Evolutionary conservation across 2,888 invertebrate genomes (phyloP), one percentile per base, ranked within the genome.

Genomic region (Muschampia plurimacula): DNA sequence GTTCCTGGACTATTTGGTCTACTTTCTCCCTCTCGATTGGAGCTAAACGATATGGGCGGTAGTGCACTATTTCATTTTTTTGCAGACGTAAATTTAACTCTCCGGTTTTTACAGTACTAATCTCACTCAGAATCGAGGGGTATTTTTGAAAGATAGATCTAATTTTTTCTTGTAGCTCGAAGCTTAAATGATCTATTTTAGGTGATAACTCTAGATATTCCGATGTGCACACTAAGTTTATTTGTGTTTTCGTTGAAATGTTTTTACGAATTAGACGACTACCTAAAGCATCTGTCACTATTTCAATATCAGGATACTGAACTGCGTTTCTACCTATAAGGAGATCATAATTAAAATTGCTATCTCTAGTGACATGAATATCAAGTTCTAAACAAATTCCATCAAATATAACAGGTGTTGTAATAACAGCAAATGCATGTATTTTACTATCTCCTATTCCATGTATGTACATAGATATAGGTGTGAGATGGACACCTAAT

Each of bases 1-100:
- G 62, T 32, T 80, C 76, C 15, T 73, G 12, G 2, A 78, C 59
- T 22, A 80, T 78, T 36, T 60, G 1, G 6, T 75, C 73, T 9
- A 78, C 76, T 49, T 74, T 78, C 13, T 78, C 74, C 13, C 74
- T 73, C 13, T 81, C 79, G 10, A 72, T 15, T 0, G 76, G 75
- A 0, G 79, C 75, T 52, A 81, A 63, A 1, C 78, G 72, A 71
- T 80, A 79, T 0, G 79, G 77, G 0, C 77, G 60, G 59, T 78
- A 79, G 68, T 76, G 12, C 41, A 78, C 49, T 12, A 65, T 46
- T 41, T 66, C 32, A 44, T 71, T 57, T 0, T 5, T 41, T 64
- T 75, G 75, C 41, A 77, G 44, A 9, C 62, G 70, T 36, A 79
- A 32, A 5, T 63, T 65, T 32, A 77, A 15, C 74, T 77, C 72